Percentiles rank a stretch among this genome's conserved stretches.
These are phyloP conservation scores for Tupaia chinensis DNA, from an alignment of 2,113 vertebrate genomes.

Conservation along the genomic window DNA sequence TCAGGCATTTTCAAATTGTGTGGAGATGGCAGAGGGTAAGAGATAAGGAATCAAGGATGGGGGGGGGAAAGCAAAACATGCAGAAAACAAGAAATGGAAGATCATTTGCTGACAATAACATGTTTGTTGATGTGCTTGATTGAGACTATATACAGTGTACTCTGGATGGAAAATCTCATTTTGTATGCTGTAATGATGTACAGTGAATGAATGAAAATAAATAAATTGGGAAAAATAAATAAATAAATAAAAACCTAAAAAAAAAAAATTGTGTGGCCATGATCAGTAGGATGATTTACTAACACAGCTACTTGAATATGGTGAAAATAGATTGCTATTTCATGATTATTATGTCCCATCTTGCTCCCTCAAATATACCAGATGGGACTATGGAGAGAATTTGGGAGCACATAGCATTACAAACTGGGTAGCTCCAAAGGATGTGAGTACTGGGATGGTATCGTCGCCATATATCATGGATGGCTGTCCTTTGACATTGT, in stretches of 20 bases:
- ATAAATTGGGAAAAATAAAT: too few species aligned
- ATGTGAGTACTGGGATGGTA: neutral
- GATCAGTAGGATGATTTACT: neutral
- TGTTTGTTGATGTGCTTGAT: too few species aligned
- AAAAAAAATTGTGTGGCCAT: neutral
- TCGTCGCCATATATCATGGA: neutral
- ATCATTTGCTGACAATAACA: too few species aligned
- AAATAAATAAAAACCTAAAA: too few species aligned
- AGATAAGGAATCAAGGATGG: too few species aligned
- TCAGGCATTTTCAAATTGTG: neutral
- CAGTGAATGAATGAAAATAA: too few species aligned
- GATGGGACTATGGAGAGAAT: neutral
- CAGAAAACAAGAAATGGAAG: too few species aligned
- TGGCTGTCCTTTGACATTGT: neutral
- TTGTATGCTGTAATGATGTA: too few species aligned
- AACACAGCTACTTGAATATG: neutral
- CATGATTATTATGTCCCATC: neutral
- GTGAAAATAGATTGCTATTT: neutral
- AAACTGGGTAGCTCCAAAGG: neutral
- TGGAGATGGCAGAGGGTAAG: neutral
- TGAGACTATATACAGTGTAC: too few species aligned
- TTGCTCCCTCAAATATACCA: neutral
- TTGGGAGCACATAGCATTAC: neutral
- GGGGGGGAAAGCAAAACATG: too few species aligned
- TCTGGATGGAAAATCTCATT: too few species aligned